Evolutionary conservation across 2,888 invertebrate genomes (phyloP), one percentile per base, ranked within the genome.

Genomic region (Eristalis arbustorum): DNA sequence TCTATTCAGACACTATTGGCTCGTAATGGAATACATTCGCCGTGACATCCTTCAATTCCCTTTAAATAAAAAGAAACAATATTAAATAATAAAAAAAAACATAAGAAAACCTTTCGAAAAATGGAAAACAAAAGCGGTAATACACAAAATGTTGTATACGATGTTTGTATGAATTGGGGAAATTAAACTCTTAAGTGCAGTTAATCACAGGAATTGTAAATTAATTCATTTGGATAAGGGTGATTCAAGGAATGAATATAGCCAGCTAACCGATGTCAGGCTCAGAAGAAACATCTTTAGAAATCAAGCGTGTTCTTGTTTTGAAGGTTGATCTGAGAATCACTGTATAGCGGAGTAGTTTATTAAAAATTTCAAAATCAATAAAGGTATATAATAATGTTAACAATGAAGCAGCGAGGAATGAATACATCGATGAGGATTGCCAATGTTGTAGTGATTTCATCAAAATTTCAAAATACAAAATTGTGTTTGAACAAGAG

Each of bases 21-120:
- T 91, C 94, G 94, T 91, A 94, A 93, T 91, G 94, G 94, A 92
- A 94, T 94, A 93, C 94, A 94, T 93, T 94, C 94, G 92, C 94
- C 94, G 91, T 93, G 94, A 91, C 94, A 94, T 93, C 92, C 91
- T 90, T 91, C 91, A 91, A 90, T 90, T 90, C 91, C 93, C 93
- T 93, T 92, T 90, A 92, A 90, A 89, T 91, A 90, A 90, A 89
- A 89, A 77, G 89, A 90, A 89, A 89, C 61, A 89, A 88, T 84
- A 88, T 81, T 84, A 88, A 85, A 90, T 90, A 90, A 89, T 89
- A 90, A 89, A 88, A 89, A 89, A 88, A 89, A 89, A 90, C 89
- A 75, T 88, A 90, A 77, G 13, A 76, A 73, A 69, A 67, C 49
- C 0, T 57, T 13, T 57, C 25, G 14, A 31, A 4, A 80, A 73